Base-by-base conservation (phyloP, 2,797 vertebrate genomes). In the Amblyraja radiata region DNA sequence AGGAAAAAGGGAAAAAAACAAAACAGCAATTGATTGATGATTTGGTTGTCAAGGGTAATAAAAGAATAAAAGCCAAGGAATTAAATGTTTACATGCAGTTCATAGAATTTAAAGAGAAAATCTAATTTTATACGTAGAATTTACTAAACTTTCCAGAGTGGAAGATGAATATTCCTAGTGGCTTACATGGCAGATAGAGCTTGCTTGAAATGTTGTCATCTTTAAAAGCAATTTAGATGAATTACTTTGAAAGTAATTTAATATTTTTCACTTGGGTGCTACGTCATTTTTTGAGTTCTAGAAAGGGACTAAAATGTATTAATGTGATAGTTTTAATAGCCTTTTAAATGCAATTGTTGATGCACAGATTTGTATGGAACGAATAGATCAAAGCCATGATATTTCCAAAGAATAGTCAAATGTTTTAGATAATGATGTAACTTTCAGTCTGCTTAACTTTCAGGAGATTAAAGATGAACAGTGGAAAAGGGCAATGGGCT, bases 401-500 rank as follows among this genome's bases (percentile, higher is more conserved):
- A 54, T 76, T 13, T 76, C 36, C 46, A 14, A 36, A 14, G 32
- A 21, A 68, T 18, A n/a, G 25, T 93, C 32, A 80, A 84, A 39
- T 46, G 21, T 0, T 83, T 93, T 9, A 68, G 58, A 25, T 58
- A 25, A 11, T 93, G 23, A 25, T 68, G 23, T 68, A 61, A 68
- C 80, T 81, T 74, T 68, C 39, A 28, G 25, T 23, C 46, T 86
- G 28, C 68, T 93, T 92, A 81, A 80, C 36, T 93, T 93, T 90
- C 94, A 98, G 98, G 97, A 97, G 93, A 96, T 97, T 93, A 98
- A 97, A 95, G 98, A 98, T 94, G 98, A 98, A 77, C 97, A 98
- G 83, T 98, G 97, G 98, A 98, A 97, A 95, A 96, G 97, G 94
- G 97, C 98, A 93, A 98, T 98, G 97, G 97, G 98, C 95, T 98